Evolutionary conservation across 2,888 invertebrate species (phyloP).

Genomic region (Odontocerum albicorne): DNA sequence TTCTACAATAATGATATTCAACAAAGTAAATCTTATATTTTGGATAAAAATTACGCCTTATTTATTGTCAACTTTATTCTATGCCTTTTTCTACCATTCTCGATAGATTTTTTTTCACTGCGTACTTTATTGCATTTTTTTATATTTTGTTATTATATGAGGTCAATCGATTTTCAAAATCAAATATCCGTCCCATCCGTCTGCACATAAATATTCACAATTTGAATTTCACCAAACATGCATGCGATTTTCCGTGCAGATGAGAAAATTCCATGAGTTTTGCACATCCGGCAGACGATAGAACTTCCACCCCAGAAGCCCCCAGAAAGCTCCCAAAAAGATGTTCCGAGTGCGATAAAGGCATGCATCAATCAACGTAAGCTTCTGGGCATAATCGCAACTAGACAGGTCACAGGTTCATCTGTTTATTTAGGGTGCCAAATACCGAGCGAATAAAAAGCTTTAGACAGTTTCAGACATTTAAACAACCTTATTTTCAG

Average conservation of each 20-base stretch:
- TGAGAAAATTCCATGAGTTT: conserved; percentile 8
- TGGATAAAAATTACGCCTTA: too few relatives aligned
- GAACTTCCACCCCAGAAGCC: conserved; percentile 1
- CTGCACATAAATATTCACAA: conserved; percentile 2
- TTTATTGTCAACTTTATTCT: too few relatives aligned
- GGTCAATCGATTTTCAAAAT: conserved; percentile 5
- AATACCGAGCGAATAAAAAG: too few relatives aligned
- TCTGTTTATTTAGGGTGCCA: conserved; percentile 31
- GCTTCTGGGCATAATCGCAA: conserved; percentile 32
- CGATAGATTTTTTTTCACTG: too few relatives aligned
- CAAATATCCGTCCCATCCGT: conserved; percentile 12
- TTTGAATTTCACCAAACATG: conserved; percentile 5
- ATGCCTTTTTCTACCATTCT: too few relatives aligned
- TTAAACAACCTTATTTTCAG: too few relatives aligned
- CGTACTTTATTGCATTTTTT: too few relatives aligned
- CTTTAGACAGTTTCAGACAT: too few relatives aligned
- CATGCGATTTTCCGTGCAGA: background rate
- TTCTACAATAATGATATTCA: too few relatives aligned
- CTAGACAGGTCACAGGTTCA: conserved; percentile 32
- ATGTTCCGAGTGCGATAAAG: conserved; percentile 27
- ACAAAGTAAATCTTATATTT: too few relatives aligned
- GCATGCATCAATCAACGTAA: conserved; percentile 36
- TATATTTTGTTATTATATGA: too few relatives aligned
- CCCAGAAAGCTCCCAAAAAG: background rate
- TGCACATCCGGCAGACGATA: conserved; percentile 8